phyloP scores from a whole-genome alignment of 2,113 vertebrate genomes.

The Pomatorhinus ruficollis region DNA sequence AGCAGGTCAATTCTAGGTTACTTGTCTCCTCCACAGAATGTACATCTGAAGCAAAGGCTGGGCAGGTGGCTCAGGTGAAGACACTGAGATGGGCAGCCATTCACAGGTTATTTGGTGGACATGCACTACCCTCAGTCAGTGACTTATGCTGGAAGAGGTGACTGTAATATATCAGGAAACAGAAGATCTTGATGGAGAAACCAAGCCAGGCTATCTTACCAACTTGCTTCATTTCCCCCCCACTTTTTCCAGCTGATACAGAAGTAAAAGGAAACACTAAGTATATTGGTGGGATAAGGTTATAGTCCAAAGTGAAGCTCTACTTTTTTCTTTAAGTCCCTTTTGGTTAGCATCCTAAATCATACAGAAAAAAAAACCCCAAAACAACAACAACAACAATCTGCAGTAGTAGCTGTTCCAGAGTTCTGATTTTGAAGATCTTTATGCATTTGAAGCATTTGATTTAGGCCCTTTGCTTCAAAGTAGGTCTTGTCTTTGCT shows the following conservation, averaged over 20 bases:
- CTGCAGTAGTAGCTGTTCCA: not conserved
- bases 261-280: not conserved
- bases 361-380: not conserved
- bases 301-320: not conserved
- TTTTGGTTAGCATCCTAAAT: not conserved
- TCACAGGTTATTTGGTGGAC: not conserved
- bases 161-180: not conserved
- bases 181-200: not conserved
- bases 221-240: not conserved
- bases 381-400: not conserved
- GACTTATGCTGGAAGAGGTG: not conserved
- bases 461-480: not conserved
- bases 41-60: not conserved
- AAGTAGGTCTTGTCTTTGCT: not conserved
- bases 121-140: not conserved
- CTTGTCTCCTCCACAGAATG: not conserved
- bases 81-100: not conserved
- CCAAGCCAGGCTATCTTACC: not conserved
- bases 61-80: not conserved
- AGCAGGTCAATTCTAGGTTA: not conserved
- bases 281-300: not conserved
- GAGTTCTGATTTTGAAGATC: not conserved
- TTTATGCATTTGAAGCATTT: not conserved
- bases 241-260: not conserved
- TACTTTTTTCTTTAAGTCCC: not conserved